phyloP scores from a whole-genome alignment of 2,888 invertebrate species.

The Doris montereyensis region DNA sequence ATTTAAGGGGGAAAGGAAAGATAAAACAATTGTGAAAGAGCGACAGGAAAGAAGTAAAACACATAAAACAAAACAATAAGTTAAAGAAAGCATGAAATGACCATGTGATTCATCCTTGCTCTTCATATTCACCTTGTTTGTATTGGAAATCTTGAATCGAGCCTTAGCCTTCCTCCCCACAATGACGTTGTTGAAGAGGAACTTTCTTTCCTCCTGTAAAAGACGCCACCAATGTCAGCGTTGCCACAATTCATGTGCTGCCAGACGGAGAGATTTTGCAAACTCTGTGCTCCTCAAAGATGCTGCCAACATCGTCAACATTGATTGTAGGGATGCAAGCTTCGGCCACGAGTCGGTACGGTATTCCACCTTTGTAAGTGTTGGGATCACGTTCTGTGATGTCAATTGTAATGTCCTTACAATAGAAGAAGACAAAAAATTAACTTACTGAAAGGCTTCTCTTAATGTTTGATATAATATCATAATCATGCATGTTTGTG shows the following conservation, averaged over 20 bases:
- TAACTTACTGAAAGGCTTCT: too few species aligned
- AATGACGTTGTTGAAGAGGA: constrained; percentile 73
- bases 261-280: constrained; percentile 70
- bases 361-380: constrained; percentile 66
- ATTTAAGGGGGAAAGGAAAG: too few species aligned
- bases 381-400: constrained; percentile 70
- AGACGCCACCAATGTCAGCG: constrained; percentile 69
- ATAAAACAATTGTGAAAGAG: too few species aligned
- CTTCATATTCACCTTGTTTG: constrained; percentile 66
- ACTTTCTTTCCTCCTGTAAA: constrained; percentile 71
- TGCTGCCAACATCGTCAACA: constrained; percentile 67
- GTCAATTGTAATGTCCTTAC: constrained; percentile 70
- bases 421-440: constrained; percentile 11
- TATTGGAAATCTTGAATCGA: constrained; percentile 72
- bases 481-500: too few species aligned
- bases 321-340: constrained; percentile 71
- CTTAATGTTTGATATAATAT: too few species aligned
- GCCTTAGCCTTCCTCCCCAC: constrained; percentile 71
- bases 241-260: constrained; percentile 63
- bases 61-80: too few species aligned
- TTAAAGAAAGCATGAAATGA: too few species aligned
- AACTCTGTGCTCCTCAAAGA: constrained; percentile 73
- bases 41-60: too few species aligned
- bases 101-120: too few species aligned
- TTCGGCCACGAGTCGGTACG: constrained; percentile 71